These are phyloP conservation scores for Trematocara macrostoma DNA, from an alignment of 2,113 vertebrate species.

Conservation along the genomic window DNA sequence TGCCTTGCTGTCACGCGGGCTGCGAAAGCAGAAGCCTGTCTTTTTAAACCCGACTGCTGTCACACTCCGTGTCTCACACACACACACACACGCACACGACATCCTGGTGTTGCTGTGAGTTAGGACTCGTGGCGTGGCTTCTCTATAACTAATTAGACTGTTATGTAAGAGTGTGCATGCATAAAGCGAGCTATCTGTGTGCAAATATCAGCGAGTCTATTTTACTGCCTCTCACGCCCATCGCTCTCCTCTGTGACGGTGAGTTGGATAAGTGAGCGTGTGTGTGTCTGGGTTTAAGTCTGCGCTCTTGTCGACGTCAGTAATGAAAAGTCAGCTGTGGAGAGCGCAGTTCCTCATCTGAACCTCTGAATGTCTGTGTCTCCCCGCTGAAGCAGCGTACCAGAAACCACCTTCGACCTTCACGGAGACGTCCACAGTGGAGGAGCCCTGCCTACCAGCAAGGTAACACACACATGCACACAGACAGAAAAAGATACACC, in stretches of 20 bases:
- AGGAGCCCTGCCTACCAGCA: conserved; percentile 83
- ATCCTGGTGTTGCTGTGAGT: background rate
- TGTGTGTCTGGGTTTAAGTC: conserved; percentile 4
- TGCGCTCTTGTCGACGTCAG: background rate
- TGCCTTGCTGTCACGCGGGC: background rate
- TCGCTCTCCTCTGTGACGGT: background rate
- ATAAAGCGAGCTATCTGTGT: conserved; percentile 1
- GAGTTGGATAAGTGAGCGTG: background rate
- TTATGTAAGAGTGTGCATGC: conserved; percentile 2
- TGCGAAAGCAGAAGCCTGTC: background rate
- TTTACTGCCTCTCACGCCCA: background rate
- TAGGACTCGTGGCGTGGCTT: background rate
- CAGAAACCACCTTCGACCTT: conserved; percentile 92
- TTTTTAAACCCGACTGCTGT: conserved; percentile 5
- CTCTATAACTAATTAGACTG: conserved; percentile 8
- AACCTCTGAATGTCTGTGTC: conserved; percentile 13
- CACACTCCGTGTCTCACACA: background rate
- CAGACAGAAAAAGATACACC: background rate
- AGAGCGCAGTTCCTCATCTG: background rate
- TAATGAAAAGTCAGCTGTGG: conserved; percentile 15
- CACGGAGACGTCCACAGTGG: conserved; percentile 89
- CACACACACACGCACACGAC: too few species aligned
- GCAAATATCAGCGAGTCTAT: conserved; percentile 8
- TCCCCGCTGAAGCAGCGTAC: conserved; percentile 73
- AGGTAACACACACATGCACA: conserved; percentile 69